These are phyloP conservation scores for Isurus oxyrinchus DNA, from an alignment of 2,113 vertebrate species.

Conservation along the genomic window DNA sequence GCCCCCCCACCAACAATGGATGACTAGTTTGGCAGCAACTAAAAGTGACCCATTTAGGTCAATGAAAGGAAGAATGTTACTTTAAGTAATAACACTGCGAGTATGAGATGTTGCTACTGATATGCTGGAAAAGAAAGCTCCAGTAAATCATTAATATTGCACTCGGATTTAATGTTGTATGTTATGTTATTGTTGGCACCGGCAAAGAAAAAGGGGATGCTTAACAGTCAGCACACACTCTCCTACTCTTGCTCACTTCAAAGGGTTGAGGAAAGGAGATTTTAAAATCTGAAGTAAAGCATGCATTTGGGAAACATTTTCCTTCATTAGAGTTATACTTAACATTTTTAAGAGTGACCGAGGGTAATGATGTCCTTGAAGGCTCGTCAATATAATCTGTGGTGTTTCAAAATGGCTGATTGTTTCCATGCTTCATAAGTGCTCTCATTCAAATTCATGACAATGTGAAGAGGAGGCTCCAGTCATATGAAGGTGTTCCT, in stretches of 20 bases:
- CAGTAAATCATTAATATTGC: constrained; percentile 16
- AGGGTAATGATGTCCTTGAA: constrained; percentile 13
- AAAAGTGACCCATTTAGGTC: constrained; percentile 22
- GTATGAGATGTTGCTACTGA: constrained; percentile 28
- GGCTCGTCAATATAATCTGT: neutral
- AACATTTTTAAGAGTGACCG: neutral
- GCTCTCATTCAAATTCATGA: neutral
- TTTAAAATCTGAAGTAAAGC: constrained; percentile 12
- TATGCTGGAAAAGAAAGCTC: neutral
- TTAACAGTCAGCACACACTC: neutral
- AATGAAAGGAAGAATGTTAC: constrained; percentile 32
- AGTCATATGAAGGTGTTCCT: neutral
- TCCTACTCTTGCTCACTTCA: constrained; percentile 7
- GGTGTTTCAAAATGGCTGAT: constrained; percentile 25
- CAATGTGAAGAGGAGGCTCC: neutral
- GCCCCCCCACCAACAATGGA: neutral
- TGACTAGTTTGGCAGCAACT: neutral
- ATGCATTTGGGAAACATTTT: constrained; percentile 13
- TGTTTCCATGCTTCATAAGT: neutral
- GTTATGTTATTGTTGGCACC: constrained; percentile 17
- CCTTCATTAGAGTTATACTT: neutral
- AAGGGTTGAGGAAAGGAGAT: constrained; percentile 1
- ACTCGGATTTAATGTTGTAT: neutral
- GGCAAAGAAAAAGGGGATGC: neutral
- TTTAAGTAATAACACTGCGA: constrained; percentile 31